Conservation (phyloP, 2,888 invertebrate genomes). For the Willowsia nigromaculata region DNA sequence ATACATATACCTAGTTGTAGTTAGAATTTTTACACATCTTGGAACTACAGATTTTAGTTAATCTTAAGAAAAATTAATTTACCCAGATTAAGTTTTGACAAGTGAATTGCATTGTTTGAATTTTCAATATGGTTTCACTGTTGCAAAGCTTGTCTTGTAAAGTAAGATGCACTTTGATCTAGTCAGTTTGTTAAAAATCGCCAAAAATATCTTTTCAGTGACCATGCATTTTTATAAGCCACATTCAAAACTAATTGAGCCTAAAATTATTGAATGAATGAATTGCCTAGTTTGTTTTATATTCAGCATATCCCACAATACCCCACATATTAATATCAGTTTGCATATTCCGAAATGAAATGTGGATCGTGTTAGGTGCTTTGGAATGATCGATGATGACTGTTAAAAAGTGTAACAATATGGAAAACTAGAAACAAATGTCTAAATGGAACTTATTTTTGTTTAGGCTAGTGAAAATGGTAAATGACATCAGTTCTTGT, state of each 20-base stretch:
- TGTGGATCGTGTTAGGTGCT: neutral
- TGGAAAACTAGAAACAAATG: neutral
- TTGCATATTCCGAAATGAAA: neutral
- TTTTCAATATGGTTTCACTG: neutral
- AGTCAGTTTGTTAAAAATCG: constrained; percentile 56
- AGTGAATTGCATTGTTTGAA: neutral
- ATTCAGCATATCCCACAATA: neutral
- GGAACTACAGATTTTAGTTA: no score
- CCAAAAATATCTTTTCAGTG: constrained; percentile 28
- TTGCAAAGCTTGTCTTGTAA: neutral
- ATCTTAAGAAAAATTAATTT: no score
- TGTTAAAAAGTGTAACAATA: no score
- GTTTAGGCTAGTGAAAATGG: neutral
- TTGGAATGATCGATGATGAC: neutral
- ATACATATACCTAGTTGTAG: no score
- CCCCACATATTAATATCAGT: neutral
- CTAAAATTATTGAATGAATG: neutral
- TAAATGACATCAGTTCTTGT: neutral
- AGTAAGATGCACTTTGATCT: constrained; percentile 54
- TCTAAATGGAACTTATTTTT: neutral
- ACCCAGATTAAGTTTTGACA: no score
- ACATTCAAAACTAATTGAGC: neutral
- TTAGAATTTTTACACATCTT: no score
- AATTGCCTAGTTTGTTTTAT: neutral
- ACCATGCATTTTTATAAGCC: neutral